Percentiles rank a stretch among this genome's conserved stretches.
Evolutionary conservation across 2,888 invertebrate genomes (phyloP).

Genomic region (Malachius bipustulatus): DNA sequence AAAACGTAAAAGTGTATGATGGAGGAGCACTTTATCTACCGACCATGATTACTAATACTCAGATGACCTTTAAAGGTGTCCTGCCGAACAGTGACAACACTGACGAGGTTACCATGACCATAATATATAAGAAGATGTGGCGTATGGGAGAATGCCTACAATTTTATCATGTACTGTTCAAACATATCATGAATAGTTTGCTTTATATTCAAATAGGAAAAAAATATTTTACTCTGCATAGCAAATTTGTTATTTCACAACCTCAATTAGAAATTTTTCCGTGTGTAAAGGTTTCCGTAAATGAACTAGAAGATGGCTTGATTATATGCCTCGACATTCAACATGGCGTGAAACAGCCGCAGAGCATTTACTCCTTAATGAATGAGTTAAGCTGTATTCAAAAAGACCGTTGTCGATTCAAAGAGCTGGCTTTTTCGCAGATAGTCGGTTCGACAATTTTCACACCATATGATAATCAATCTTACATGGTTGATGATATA

Average conservation of each 20-base stretch:
- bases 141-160: conserved; percentile 54
- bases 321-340: conserved; percentile 79
- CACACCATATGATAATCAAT: conserved; percentile 78
- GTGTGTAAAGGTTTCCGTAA: conserved; percentile 77
- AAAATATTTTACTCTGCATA: conserved; percentile 63
- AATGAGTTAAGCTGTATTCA: conserved; percentile 35
- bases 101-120: conserved; percentile 38
- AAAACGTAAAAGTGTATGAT: conserved; percentile 64
- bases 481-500: conserved; percentile 79
- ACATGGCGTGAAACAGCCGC: conserved; percentile 69
- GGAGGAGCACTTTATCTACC: conserved; percentile 73
- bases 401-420: conserved; percentile 31
- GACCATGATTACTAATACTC: conserved; percentile 46
- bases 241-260: conserved; percentile 57
- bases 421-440: conserved; percentile 38
- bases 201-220: conserved; percentile 63
- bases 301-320: conserved; percentile 79
- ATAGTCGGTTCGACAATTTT: conserved; percentile 49
- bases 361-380: conserved; percentile 57
- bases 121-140: conserved; percentile 49
- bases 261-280: conserved; percentile 83
- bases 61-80: conserved; percentile 42
- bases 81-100: conserved; percentile 49
- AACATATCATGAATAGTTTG: conserved; percentile 65
- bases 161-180: conserved; percentile 72